A percentile compares a stretch with the other conserved stretches of the same genome.
phyloP scores from a whole-genome alignment of 2,888 invertebrate species.

The Rugalucina vietnamica region DNA sequence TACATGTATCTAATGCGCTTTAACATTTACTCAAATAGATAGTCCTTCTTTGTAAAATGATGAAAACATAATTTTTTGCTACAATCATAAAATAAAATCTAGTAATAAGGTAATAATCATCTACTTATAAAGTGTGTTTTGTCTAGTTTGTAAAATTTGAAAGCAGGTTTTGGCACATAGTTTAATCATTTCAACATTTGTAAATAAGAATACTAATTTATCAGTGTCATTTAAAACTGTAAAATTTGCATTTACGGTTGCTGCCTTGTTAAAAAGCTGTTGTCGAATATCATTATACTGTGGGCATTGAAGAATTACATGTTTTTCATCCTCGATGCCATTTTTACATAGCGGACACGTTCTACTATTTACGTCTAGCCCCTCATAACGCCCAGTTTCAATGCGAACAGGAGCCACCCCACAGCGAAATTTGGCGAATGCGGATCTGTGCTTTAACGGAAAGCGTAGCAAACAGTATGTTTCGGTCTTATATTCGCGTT shows the following conservation, averaged over 20 bases:
- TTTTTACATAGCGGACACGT: not conserved
- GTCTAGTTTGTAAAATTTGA: not conserved
- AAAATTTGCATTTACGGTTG: not conserved
- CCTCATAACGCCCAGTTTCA: slow-evolving; percentile 2
- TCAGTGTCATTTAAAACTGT: not conserved
- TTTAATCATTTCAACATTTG: not conserved
- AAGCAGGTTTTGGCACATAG: slow-evolving; percentile 13
- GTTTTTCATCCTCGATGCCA: not conserved
- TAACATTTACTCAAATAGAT: too few relatives aligned
- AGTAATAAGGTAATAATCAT: too few relatives aligned
- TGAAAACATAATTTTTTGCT: too few relatives aligned
- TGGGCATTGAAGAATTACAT: not conserved
- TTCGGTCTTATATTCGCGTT: not conserved
- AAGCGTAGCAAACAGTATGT: not conserved
- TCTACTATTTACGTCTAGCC: not conserved
- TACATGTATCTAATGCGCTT: too few relatives aligned
- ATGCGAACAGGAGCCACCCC: slow-evolving; percentile 7
- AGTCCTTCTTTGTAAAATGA: too few relatives aligned
- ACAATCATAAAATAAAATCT: too few relatives aligned
- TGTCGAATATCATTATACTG: not conserved
- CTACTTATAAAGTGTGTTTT: too few relatives aligned
- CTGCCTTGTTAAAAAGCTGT: not conserved
- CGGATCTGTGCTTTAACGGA: not conserved
- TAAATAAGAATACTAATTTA: not conserved
- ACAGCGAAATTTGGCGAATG: not conserved